Evolutionary conservation across 2,888 invertebrate genomes (phyloP), one percentile per base, ranked within the genome.

Genomic region (Drosophila prostipennis): DNA sequence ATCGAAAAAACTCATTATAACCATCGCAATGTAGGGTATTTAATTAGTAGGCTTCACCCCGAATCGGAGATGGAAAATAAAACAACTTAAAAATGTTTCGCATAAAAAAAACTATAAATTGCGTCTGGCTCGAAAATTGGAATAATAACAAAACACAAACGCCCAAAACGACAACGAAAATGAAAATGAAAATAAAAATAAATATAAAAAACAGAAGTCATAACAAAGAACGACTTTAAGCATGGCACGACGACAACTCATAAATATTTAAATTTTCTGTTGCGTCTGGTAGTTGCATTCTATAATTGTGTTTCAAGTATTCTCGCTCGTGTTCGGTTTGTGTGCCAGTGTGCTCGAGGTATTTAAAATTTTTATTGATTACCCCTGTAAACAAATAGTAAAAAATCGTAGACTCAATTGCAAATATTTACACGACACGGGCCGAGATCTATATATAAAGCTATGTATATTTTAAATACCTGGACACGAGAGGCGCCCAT

Each of bases 381-480:
- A 80, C 80, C 82, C 65, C 55, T 80, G 82, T 79, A 79, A 87
- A 80, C 84, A 87, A 87, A 84, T 86, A 83, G 80, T 79, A 72
- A 71, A 71, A 80, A 83, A 83, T 80, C 84, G 80, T 83, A 77
- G 74, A 76, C 76, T 86, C 76, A 68, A 75, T 60, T 81, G 79
- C 85, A 79, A 85, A 82, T 85, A 80, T 80, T 82, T 78, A 72
- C 74, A 73, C 58, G 78, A 77, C 77, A 68, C 68, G 57, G 16
- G 29, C 45, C 14, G 36, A 39, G 32, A 68, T 51, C 42, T 51
- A 34, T 32, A 67, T 56, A 54, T 49, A 32, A 19, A 46, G 54
- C 45, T 46, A 46, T 13, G 11, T 34, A 34, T 11, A 29, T 29
- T 29, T 29, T 11, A 52, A 52, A 48, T 39, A 56, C 23, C 43